These are phyloP conservation scores for Kradibia gibbosae DNA, from an alignment of 1,140 invertebrate genomes.

Conservation along the genomic window DNA sequence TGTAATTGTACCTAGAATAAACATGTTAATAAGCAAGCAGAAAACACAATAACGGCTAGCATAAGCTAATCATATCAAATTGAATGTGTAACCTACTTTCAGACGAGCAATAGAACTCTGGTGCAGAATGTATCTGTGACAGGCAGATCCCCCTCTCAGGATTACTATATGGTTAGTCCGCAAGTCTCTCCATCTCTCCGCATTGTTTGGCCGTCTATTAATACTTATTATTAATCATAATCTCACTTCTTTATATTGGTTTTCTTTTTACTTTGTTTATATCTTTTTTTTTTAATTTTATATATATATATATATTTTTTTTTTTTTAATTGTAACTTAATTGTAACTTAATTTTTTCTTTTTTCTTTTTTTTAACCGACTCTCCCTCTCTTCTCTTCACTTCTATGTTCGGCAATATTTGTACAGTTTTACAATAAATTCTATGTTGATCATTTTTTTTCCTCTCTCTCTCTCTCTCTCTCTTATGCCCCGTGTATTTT, in stretches of 20 bases:
- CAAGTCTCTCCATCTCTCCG: constrained; percentile 70
- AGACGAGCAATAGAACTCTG: constrained; percentile 75
- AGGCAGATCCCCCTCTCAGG: constrained; percentile 74
- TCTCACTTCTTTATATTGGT: constrained; percentile 47
- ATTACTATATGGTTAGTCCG: constrained; percentile 75
- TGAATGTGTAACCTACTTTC: constrained; percentile 74
- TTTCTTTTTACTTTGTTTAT: too few species aligned
- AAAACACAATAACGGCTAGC: constrained; percentile 53
- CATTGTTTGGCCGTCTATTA: constrained; percentile 72
- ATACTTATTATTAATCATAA: constrained; percentile 61
- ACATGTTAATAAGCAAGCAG: constrained; percentile 48
- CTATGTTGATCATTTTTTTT: constrained; percentile 44
- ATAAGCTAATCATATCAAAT: constrained; percentile 64
- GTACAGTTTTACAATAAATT: too few species aligned
- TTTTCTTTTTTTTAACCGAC: too few species aligned
- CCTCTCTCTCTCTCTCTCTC: constrained; percentile 32
- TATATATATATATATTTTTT: too few species aligned
- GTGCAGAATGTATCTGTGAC: constrained; percentile 75
- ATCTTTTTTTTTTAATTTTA: too few species aligned
- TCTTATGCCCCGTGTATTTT: constrained; percentile 31
- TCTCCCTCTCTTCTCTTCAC: too few species aligned
- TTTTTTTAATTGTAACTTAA: too few species aligned
- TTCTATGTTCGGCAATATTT: too few species aligned
- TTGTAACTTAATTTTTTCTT: too few species aligned
- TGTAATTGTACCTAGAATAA: constrained; percentile 29